These are phyloP conservation scores for Corythornis cristatus DNA, from an alignment of 2,113 vertebrate genomes.

Conservation along the genomic window DNA sequence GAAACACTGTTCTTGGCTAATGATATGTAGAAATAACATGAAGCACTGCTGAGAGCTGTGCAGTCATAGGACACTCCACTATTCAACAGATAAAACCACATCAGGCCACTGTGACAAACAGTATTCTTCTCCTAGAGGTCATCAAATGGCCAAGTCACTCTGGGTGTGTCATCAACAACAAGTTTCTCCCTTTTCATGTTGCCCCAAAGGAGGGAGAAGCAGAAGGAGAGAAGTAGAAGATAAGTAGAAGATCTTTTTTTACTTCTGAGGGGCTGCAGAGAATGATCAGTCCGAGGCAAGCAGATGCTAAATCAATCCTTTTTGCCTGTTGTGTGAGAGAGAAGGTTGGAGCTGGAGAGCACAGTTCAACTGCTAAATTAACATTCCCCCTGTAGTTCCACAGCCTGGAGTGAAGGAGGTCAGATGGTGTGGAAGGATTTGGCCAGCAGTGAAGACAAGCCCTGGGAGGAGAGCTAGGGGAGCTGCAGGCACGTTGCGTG, in stretches of 20 bases:
- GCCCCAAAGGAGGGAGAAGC: neutral
- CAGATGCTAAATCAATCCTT: neutral
- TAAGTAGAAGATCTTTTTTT: neutral
- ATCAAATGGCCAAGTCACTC: neutral
- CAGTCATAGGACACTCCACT: neutral
- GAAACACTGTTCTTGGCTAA: neutral
- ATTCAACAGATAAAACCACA: neutral
- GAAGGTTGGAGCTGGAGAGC: neutral
- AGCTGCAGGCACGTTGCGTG: neutral
- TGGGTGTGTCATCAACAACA: neutral
- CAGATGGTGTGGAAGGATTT: neutral
- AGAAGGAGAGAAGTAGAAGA: neutral
- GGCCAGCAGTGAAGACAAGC: neutral
- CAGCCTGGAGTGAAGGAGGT: neutral
- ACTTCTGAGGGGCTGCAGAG: neutral
- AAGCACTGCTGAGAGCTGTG: neutral
- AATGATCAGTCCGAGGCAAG: neutral
- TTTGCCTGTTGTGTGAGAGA: neutral
- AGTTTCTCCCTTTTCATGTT: neutral
- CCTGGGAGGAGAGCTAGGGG: neutral
- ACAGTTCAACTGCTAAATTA: slow-evolving; percentile 20
- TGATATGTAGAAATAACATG: neutral
- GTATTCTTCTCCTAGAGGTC: neutral
- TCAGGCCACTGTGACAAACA: neutral
- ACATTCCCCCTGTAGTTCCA: slow-evolving; percentile 30